Evolutionary conservation across 2,113 vertebrate species (phyloP).

Genomic region (Carollia perspicillata): DNA sequence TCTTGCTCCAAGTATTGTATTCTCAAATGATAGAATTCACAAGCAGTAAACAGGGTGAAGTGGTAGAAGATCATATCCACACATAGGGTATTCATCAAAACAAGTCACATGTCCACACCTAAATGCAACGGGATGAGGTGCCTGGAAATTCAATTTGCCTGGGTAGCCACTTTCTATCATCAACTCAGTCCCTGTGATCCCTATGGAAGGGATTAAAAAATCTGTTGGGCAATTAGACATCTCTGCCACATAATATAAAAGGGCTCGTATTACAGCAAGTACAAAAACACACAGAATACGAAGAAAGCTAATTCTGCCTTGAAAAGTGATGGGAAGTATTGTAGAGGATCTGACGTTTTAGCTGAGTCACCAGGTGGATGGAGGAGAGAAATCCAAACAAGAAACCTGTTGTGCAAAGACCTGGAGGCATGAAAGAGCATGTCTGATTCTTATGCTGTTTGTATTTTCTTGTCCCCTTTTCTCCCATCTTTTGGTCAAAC

Average conservation of each 20-base stretch:
- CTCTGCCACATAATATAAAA: not conserved
- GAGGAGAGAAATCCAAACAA: not conserved
- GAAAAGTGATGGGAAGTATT: constrained; percentile 4
- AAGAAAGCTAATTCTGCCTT: constrained; percentile 13
- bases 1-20: not conserved
- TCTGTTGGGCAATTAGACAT: not conserved
- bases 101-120: not conserved
- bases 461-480: not conserved
- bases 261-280: not conserved
- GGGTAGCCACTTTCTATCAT: not conserved
- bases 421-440: not conserved
- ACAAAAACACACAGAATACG: not conserved
- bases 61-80: not conserved
- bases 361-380: not conserved
- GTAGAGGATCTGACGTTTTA: constrained; percentile 16
- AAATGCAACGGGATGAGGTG: not conserved
- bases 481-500: not conserved
- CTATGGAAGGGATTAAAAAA: not conserved
- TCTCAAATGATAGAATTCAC: not conserved
- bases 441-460: not conserved
- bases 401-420: not conserved
- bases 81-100: not conserved
- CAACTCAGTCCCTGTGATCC: not conserved
- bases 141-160: not conserved
- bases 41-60: not conserved